A percentile compares a stretch with the other conserved stretches of the same genome.
Evolutionary conservation across 2,888 invertebrate genomes (phyloP).

Genomic region (Himalopsyche japonica): DNA sequence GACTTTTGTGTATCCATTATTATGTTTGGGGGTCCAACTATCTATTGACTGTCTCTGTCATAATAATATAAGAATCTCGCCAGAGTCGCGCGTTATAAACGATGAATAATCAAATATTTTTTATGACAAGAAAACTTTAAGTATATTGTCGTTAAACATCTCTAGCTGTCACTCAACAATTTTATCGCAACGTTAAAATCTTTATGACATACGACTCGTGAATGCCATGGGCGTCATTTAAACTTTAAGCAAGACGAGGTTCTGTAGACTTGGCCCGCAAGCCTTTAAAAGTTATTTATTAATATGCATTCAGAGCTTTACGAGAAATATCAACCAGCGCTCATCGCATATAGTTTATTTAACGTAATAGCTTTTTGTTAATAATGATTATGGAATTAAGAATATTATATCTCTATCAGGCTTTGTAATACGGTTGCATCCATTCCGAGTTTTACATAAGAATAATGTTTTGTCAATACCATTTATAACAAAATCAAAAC

Average conservation of each 20-base stretch:
- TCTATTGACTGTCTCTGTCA: not conserved
- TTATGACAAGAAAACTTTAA: not conserved
- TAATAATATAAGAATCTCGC: not conserved
- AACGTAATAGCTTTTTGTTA: too few relatives aligned
- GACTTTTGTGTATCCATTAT: not conserved
- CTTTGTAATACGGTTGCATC: too few relatives aligned
- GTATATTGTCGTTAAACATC: constrained; percentile 17
- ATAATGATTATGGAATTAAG: too few relatives aligned
- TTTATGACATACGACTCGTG: not conserved
- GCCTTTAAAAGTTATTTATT: not conserved
- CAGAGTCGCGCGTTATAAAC: not conserved
- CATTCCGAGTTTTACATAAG: too few relatives aligned
- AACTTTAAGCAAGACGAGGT: not conserved
- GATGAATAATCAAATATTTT: not conserved
- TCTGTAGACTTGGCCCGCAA: not conserved
- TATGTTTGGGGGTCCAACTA: not conserved
- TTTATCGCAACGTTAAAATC: constrained; percentile 14
- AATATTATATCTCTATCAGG: too few relatives aligned
- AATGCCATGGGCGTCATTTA: not conserved
- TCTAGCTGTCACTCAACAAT: constrained; percentile 16
- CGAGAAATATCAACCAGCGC: too few relatives aligned
- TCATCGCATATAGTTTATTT: too few relatives aligned
- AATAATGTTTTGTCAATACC: too few relatives aligned
- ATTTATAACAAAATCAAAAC: too few relatives aligned
- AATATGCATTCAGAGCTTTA: too few relatives aligned